Evolutionary conservation across 2,888 invertebrate genomes (phyloP).

Genomic region (Chaetogeoica ovagalla): DNA sequence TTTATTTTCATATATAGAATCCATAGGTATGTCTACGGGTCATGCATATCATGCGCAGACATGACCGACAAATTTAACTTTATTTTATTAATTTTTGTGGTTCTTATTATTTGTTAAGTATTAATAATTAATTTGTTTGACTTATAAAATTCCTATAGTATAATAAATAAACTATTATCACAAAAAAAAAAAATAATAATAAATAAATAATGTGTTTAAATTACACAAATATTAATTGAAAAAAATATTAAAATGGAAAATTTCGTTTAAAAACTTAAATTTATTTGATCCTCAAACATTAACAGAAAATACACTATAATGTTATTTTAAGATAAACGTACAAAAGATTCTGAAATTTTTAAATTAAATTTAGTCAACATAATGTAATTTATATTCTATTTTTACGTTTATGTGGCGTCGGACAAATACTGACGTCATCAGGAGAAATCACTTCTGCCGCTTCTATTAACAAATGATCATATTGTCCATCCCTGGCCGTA

Average conservation of each 20-base stretch:
- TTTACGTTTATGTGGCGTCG: slow-evolving; percentile 36
- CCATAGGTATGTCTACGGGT: not conserved
- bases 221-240: not conserved
- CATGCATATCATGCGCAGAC: too few species aligned
- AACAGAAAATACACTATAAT: not conserved
- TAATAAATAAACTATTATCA: not conserved
- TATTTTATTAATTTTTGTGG: too few species aligned
- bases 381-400: slow-evolving; percentile 36
- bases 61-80: too few species aligned
- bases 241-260: slow-evolving; percentile 15
- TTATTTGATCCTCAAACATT: slow-evolving; percentile 4
- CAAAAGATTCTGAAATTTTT: not conserved
- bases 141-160: too few species aligned
- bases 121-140: too few species aligned
- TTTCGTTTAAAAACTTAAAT: not conserved
- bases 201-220: not conserved
- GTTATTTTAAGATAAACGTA: not conserved
- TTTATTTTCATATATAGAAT: not conserved
- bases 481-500: slow-evolving; percentile 64
- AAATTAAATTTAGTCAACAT: too few species aligned
- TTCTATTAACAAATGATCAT: slow-evolving; percentile 61
- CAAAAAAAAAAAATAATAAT: not conserved
- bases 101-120: too few species aligned
- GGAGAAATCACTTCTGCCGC: slow-evolving; percentile 61
- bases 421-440: slow-evolving; percentile 45